These are phyloP conservation scores for Oopsacas minuta DNA, from an alignment of 37 sponge, comb jelly and placozoan genomes.

Conservation along the genomic window DNA sequence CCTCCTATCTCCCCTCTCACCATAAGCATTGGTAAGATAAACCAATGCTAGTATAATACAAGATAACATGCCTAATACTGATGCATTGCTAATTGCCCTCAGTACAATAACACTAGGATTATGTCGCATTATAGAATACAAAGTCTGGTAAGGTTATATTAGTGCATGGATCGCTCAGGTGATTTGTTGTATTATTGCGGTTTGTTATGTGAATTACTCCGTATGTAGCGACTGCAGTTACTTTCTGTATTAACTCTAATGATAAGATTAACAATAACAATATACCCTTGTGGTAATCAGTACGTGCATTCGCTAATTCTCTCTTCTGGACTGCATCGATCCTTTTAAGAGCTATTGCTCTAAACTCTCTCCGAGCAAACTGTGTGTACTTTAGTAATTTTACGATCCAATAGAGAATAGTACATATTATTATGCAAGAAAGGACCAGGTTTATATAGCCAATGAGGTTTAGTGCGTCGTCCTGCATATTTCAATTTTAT, in stretches of 20 bases:
- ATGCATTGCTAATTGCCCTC: not conserved
- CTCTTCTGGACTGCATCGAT: not conserved
- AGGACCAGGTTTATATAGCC: not conserved
- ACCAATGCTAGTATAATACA: not conserved
- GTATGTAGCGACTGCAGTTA: not conserved
- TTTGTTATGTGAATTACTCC: not conserved
- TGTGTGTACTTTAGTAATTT: not conserved
- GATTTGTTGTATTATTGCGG: no score
- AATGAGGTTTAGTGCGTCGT: no score
- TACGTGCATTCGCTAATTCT: not conserved
- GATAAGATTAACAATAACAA: not conserved
- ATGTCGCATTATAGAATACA: not conserved
- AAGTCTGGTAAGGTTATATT: not conserved
- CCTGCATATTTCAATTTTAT: not conserved
- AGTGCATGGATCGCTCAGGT: no score
- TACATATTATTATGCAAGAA: not conserved
- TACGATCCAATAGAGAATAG: not conserved
- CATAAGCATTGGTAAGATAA: not conserved
- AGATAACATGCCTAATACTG: not conserved
- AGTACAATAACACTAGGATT: not conserved
- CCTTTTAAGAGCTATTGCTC: not conserved
- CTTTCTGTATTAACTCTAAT: not conserved
- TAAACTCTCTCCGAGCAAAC: not conserved
- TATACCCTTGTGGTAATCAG: not conserved
- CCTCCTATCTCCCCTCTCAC: constrained; percentile 11